Evolutionary conservation across 1,140 invertebrate species (phyloP), one percentile per base, ranked within the genome.

Genomic region (Drosophila mayri): DNA sequence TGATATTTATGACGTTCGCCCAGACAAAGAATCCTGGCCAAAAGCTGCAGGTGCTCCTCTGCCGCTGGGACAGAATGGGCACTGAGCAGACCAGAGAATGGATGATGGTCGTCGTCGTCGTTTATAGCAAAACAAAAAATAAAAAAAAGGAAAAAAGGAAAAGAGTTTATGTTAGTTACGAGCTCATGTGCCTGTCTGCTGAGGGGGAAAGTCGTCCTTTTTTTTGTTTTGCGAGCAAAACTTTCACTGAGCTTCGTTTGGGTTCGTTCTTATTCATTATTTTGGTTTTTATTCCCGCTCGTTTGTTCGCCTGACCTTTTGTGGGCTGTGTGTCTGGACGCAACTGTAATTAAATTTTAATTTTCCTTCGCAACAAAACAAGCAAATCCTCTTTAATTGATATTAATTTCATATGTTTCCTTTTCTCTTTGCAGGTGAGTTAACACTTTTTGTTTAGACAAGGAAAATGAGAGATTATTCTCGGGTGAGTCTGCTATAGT

Each of bases 1-100:
- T 90, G 85, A 90, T 81, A 90, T 90, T 90, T 90, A 90, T 90
- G 85, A 90, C 77, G 81, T 58, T 61, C 64, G 68, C 40, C 46
- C 62, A 80, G 82, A 86, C 83, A 86, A 81, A 75, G 74, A 54
- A 58, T 76, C 38, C 54, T 50, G 40, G 52, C 30, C 74, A 54
- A 37, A 54, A 38, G 61, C 58, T 63, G 74, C 70, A 77, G 74
- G 75, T 72, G 66, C 68, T 72, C 37, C 54, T 49, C 54, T 49
- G 25, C 46, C 25, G 22, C 25, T 28, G 22, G 40, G 40, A 30
- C 28, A 38, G 49, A 67, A 62, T 66, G 46, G 20, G 12, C 40
- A 41, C 43, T 22, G 60, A 65, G 64, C 35, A 64, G 66, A 68
- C 66, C 66, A 66, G 38, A 66, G 38, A 49, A 49, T 52, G 44